Evolutionary conservation across 2,797 vertebrate species (phyloP), one percentile per base, ranked within the genome.

Genomic region (Setipinna tenuifilis): DNA sequence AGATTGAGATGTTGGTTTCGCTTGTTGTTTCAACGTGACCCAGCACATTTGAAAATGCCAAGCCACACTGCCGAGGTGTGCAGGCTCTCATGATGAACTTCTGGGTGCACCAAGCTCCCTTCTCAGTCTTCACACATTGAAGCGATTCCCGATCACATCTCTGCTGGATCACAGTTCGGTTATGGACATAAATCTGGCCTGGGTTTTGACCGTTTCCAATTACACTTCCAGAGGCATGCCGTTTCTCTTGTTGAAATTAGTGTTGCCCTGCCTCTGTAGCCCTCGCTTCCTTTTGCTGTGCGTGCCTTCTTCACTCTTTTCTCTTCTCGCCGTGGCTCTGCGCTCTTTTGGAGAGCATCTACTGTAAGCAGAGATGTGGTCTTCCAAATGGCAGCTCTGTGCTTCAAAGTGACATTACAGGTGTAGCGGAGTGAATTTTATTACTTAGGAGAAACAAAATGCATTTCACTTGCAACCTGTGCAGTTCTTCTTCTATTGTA

Each of bases 181-280:
- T 75, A 28, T 41, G 68, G 68, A 75, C 68, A 9, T 75, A 17
- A 35, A 75, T 75, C 68, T 75, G 68, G 68, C 68, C 28, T 35
- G 28, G 31, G 12, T 17, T 31, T 75, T 31, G 68, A 41, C 31
- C 28, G 25, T 35, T 35, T 75, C 31, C 68, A 75, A 41, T 35
- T 35, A 35, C 68, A 41, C 62, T 75, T 75, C 28, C 28, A 78
- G 35, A 78, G 35, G 35, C 71, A n/a, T 35, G 68, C 68, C 17
- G 41, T 78, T 78, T 21, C 71, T 21, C 35, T 78, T 78, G 71
- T 54, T 54, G 50, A 54, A 54, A 54, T 14, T 9, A 54, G 35
- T n/a, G 17, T 44, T 75, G 14, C 35, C 71, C 31, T 44, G 71
- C 71, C 35, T 21, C 19, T 28, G 71, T 78, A 78, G 71, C 17